Evolutionary conservation across 2,113 vertebrate species (phyloP).

Genomic region (Neolamprologus tretocephalus): DNA sequence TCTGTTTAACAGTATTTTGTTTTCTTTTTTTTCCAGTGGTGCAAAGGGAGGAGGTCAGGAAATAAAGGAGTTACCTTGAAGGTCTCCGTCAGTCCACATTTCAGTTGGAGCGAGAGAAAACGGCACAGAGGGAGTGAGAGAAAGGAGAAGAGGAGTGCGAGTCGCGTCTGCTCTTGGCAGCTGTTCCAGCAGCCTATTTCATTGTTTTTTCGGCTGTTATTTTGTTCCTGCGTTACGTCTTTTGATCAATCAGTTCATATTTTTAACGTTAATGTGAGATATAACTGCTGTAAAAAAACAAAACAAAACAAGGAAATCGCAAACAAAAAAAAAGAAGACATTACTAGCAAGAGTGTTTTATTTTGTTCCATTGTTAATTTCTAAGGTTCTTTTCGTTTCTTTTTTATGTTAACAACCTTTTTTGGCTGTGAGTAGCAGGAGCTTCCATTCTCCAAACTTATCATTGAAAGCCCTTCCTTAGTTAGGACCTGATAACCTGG

Average conservation of each 20-base stretch:
- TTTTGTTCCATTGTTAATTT: slow-evolving; percentile 52
- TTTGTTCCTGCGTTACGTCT: slow-evolving; percentile 37
- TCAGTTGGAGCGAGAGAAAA: slow-evolving; percentile 54
- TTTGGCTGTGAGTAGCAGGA: slow-evolving; percentile 67
- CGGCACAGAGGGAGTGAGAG: slow-evolving; percentile 23
- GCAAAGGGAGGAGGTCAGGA: slow-evolving; percentile 59
- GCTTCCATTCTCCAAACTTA: slow-evolving; percentile 58
- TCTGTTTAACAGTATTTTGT: background rate
- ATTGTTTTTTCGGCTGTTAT: slow-evolving; percentile 31
- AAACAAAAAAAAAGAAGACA: background rate
- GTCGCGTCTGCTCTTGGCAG: slow-evolving; percentile 66
- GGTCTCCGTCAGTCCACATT: slow-evolving; percentile 67
- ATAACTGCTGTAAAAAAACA: slow-evolving; percentile 51
- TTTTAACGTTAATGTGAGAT: slow-evolving; percentile 64
- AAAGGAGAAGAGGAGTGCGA: slow-evolving; percentile 42
- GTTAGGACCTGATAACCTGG: slow-evolving; percentile 54
- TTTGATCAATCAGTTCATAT: slow-evolving; percentile 52
- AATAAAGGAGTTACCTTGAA: slow-evolving; percentile 64
- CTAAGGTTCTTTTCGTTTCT: slow-evolving; percentile 37
- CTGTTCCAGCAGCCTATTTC: slow-evolving; percentile 65
- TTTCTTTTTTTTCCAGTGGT: slow-evolving; percentile 18
- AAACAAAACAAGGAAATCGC: background rate
- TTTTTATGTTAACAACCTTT: slow-evolving; percentile 50
- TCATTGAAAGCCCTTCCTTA: slow-evolving; percentile 44
- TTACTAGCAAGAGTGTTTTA: slow-evolving; percentile 45